Base-by-base conservation (phyloP, 1,140 invertebrate genomes). In the Mya arenaria region DNA sequence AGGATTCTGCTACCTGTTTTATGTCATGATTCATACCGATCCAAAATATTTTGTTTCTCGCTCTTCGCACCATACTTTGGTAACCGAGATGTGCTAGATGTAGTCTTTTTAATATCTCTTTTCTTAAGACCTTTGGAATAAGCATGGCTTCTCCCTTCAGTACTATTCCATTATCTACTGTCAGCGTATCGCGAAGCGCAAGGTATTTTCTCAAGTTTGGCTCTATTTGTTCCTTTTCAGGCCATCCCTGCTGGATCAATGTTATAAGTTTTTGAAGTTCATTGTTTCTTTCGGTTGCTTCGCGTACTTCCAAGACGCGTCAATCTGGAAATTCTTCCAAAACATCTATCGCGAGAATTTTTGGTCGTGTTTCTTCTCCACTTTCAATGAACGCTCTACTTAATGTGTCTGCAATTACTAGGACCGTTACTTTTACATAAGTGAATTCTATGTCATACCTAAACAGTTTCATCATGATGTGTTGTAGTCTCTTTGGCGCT, bases 71-170 rank as follows among this genome's bases (percentile, higher is more conserved):
- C 74, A 82, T 85, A 23, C 41, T 79, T 15, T 85, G 69, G 52
- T 82, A 74, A 1, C 91, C 91, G 34, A 88, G 82, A 87, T 92
- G 92, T 55, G 84, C 66, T 66, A 79, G 69, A 83, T 92, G 91
- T n/a, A 91, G 60, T 25, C 75, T 19, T 56, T 36, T 79, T 15
- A 91, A 89, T 66, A 93, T 87, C 13, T 75, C 41, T 10, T 19
- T 1, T 60, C 80, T 4, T 0, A 85, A 39, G 5, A 55, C 25
- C 28, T 75, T 62, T 15, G 69, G 80, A 28, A 82, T 82, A 10
- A 92, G 62, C 19, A 92, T 82, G 62, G 86, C 83, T 68, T 89
- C 71, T 69, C 85, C 87, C 55, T 84, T 80, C 60, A 91, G 86
- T 19, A 92, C 41, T 2, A 92, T 69, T 0, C 82, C 77, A 63